Evolutionary conservation across 2,888 invertebrate species (phyloP).

Genomic region (Cephalotes varians): DNA sequence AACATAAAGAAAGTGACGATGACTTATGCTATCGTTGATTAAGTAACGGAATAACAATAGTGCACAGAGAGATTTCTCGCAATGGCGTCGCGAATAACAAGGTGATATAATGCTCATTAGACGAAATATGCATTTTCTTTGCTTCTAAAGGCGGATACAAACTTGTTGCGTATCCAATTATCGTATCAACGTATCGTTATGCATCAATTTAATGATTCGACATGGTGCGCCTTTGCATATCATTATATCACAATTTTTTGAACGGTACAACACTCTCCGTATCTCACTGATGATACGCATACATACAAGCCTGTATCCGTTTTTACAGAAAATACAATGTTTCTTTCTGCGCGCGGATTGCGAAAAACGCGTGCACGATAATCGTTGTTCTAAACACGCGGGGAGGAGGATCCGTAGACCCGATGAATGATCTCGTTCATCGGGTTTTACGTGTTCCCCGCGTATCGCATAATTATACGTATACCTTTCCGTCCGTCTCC

Average conservation of each 20-base stretch:
- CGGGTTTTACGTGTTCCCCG: neutral
- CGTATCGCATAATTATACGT: slow-evolving; percentile 3
- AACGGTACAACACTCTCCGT: too few species aligned
- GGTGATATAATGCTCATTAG: neutral
- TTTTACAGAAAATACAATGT: neutral
- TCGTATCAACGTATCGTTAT: too few species aligned
- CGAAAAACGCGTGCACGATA: neutral
- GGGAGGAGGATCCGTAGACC: too few species aligned
- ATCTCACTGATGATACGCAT: too few species aligned
- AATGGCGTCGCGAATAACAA: neutral
- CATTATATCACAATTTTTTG: too few species aligned
- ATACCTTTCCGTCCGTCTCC: slow-evolving; percentile 28
- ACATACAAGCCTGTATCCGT: too few species aligned
- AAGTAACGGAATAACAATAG: neutral
- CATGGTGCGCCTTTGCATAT: too few species aligned
- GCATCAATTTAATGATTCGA: too few species aligned
- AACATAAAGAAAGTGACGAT: neutral
- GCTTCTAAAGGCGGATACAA: too few species aligned
- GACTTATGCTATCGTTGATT: neutral
- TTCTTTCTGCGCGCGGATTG: neutral
- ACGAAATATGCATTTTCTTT: neutral
- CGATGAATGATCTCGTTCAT: neutral
- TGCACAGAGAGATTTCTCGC: neutral
- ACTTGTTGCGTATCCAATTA: too few species aligned
- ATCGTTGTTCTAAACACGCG: neutral